Conservation (phyloP, 2,888 invertebrate genomes). For the Netelia inedita region DNA sequence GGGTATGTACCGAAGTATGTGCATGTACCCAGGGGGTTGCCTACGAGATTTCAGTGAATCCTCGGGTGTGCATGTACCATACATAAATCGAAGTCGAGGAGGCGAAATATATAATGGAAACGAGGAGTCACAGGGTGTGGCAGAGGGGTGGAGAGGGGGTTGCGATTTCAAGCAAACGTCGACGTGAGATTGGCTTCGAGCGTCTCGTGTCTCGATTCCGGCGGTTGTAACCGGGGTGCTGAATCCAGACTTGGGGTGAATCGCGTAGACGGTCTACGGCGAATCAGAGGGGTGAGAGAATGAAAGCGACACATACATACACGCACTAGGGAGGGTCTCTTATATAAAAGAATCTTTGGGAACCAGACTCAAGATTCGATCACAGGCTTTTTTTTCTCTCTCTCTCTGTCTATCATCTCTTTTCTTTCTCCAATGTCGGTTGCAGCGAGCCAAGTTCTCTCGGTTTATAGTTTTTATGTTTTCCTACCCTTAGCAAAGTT, state of each 20-base stretch:
- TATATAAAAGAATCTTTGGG: constrained; percentile 83
- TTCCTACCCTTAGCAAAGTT: constrained; percentile 5
- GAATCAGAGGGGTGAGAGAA: constrained; percentile 76
- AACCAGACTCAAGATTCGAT: constrained; percentile 84
- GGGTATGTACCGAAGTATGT: not conserved
- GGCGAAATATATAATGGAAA: constrained; percentile 37
- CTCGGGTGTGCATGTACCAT: constrained; percentile 20
- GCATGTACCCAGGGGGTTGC: constrained; percentile 2
- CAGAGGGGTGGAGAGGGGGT: constrained; percentile 2
- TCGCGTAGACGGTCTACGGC: constrained; percentile 68
- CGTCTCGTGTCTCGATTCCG: constrained; percentile 41
- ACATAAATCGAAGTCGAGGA: constrained; percentile 56
- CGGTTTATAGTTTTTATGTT: constrained; percentile 4
- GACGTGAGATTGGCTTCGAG: constrained; percentile 55
- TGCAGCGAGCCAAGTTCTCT: constrained; percentile 3
- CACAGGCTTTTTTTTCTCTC: constrained; percentile 78
- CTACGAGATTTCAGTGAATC: constrained; percentile 21
- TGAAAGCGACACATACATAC: constrained; percentile 75
- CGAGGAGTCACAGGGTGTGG: not conserved
- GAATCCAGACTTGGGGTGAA: constrained; percentile 60
- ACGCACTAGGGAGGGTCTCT: constrained; percentile 49
- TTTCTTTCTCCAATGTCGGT: constrained; percentile 27
- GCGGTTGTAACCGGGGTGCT: constrained; percentile 71
- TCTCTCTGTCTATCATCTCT: constrained; percentile 12
- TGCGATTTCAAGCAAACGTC: constrained; percentile 37